Evolutionary conservation across 2,113 vertebrate genomes (phyloP).

Genomic region (Bufo gargarizans): DNA sequence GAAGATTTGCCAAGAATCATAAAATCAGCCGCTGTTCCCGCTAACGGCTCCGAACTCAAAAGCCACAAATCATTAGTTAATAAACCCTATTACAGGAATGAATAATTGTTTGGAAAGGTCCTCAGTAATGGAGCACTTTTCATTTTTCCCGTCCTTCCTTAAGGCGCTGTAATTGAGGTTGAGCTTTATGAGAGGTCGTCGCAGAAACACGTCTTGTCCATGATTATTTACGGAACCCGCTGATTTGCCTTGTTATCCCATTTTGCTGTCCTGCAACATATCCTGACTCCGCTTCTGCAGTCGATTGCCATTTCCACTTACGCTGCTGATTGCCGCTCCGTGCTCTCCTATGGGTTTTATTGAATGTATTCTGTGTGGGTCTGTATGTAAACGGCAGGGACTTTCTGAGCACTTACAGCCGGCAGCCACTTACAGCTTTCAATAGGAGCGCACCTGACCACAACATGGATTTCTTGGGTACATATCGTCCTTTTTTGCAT

Average conservation of each 20-base stretch:
- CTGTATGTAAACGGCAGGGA: not conserved
- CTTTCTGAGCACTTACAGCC: not conserved
- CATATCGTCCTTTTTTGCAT: not conserved
- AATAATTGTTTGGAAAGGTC: slow-evolving; percentile 6
- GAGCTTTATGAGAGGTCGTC: slow-evolving; percentile 10
- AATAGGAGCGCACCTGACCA: not conserved
- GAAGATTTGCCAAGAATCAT: not conserved
- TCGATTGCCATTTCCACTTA: slow-evolving; percentile 32
- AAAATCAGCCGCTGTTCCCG: not conserved
- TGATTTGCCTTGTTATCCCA: slow-evolving; percentile 38
- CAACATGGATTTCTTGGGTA: not conserved
- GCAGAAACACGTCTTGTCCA: not conserved
- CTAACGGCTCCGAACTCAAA: not conserved
- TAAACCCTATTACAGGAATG: slow-evolving; percentile 10
- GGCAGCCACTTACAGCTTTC: not conserved
- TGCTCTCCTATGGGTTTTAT: slow-evolving; percentile 25
- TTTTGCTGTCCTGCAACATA: slow-evolving; percentile 29
- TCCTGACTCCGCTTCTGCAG: not conserved
- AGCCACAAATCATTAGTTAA: slow-evolving; percentile 14
- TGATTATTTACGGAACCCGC: slow-evolving; percentile 3
- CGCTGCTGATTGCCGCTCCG: slow-evolving; percentile 7
- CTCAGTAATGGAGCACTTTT: not conserved
- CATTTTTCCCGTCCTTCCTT: not conserved
- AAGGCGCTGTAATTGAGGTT: slow-evolving; percentile 4
- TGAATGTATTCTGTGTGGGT: slow-evolving; percentile 25